phyloP scores from a whole-genome alignment of 2,113 vertebrate species.

The Rhinolophus sinicus region DNA sequence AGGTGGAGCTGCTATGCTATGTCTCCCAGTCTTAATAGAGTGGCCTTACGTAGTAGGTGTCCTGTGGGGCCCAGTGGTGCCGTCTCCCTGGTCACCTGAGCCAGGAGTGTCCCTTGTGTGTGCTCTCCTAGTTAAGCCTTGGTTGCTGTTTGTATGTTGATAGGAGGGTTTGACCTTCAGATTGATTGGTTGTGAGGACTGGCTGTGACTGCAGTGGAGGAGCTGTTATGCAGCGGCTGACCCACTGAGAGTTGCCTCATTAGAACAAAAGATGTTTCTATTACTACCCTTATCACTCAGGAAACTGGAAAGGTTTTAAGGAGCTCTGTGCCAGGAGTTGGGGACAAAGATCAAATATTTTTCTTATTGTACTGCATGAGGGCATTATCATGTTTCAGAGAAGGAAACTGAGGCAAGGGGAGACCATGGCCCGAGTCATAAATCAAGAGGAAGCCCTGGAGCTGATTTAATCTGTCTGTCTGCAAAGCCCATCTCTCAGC shows the following conservation, averaged over 20 bases:
- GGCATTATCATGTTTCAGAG: neutral
- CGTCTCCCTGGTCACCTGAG: too few relatives aligned
- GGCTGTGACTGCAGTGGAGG: too few relatives aligned
- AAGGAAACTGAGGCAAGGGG: neutral
- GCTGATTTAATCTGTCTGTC: neutral
- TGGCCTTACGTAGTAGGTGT: too few relatives aligned
- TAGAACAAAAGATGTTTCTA: neutral
- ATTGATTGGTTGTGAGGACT: too few relatives aligned
- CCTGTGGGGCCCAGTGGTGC: too few relatives aligned
- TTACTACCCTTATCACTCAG: neutral
- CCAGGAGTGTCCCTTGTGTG: too few relatives aligned
- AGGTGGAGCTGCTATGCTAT: too few relatives aligned
- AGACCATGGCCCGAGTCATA: neutral
- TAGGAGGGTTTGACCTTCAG: too few relatives aligned
- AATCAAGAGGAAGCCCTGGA: neutral
- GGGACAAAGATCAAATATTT: neutral
- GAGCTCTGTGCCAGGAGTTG: neutral
- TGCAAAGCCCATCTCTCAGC: neutral
- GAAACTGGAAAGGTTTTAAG: neutral
- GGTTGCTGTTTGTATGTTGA: too few relatives aligned
- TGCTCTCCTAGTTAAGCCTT: too few relatives aligned
- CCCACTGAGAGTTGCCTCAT: neutral
- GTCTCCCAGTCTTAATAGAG: too few relatives aligned
- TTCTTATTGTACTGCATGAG: neutral
- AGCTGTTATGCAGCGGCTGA: too few relatives aligned